phyloP scores from a whole-genome alignment of 2,113 vertebrate genomes.

The Petrocephalus zakoni region DNA sequence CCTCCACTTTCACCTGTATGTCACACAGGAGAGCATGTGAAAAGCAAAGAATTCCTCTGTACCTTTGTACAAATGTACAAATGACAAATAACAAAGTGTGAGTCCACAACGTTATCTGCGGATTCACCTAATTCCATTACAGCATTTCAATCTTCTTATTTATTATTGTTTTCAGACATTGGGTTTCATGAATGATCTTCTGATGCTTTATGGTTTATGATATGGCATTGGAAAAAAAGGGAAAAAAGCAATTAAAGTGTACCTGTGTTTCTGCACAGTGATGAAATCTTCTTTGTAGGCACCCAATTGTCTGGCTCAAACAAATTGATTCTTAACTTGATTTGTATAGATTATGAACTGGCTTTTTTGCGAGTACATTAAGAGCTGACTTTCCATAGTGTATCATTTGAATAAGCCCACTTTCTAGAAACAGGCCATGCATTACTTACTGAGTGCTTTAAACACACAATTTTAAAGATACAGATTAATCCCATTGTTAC shows the following conservation, averaged over 20 bases:
- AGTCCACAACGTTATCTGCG: neutral
- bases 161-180: neutral
- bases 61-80: neutral
- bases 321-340: slow-evolving; percentile 76
- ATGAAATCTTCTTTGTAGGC: slow-evolving; percentile 69
- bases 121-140: neutral
- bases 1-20: neutral
- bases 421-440: slow-evolving; percentile 31
- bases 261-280: slow-evolving; percentile 66
- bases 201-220: neutral
- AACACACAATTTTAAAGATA: neutral
- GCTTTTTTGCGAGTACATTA: slow-evolving; percentile 73
- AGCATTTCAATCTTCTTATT: neutral
- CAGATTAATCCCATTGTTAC: neutral
- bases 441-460: slow-evolving; percentile 35
- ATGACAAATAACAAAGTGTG: neutral
- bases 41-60: neutral
- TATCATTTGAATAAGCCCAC: slow-evolving; percentile 16
- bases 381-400: slow-evolving; percentile 66
- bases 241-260: slow-evolving; percentile 62
- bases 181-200: neutral
- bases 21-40: neutral
- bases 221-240: neutral
- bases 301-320: slow-evolving; percentile 77
- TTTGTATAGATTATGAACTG: slow-evolving; percentile 68